Evolutionary conservation across 2,797 vertebrate genomes (phyloP).

Genomic region (Gambelia wislizenii): DNA sequence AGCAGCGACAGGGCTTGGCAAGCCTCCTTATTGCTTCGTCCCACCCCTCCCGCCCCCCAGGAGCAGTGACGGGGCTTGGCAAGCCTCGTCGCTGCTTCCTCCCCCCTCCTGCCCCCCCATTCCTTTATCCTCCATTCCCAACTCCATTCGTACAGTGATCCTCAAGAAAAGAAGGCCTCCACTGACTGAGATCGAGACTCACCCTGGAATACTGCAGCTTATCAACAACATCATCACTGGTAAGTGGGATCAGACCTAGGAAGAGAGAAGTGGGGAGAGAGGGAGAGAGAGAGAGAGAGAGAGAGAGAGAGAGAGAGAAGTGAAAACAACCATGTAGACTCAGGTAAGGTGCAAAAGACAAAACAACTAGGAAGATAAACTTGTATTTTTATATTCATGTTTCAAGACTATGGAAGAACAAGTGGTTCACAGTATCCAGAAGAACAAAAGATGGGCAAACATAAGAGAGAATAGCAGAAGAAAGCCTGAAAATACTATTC

Average conservation of each 20-base stretch:
- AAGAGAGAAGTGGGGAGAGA: no score
- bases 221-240: constrained; percentile 97
- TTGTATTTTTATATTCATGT: no score
- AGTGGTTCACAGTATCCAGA: no score
- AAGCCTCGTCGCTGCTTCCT: no score
- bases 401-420: not conserved
- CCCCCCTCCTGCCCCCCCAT: no score
- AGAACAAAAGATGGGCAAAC: not conserved
- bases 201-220: constrained; percentile 98
- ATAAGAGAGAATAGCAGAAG: not conserved
- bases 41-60: no score
- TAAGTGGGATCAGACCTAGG: constrained; percentile 96
- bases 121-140: no score
- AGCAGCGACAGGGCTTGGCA: no score
- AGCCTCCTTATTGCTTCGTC: no score
- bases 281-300: constrained; percentile 36
- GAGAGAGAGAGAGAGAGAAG: constrained; percentile 37
- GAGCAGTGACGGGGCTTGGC: no score
- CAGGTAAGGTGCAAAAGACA: no score
- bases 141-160: not conserved
- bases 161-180: not conserved
- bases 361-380: not conserved
- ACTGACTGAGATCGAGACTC: constrained; percentile 54
- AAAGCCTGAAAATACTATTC: not conserved
- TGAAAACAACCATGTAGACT: not conserved